Evolutionary conservation across 2,113 vertebrate species (phyloP).

Genomic region (Microcebus lehilahytsara): DNA sequence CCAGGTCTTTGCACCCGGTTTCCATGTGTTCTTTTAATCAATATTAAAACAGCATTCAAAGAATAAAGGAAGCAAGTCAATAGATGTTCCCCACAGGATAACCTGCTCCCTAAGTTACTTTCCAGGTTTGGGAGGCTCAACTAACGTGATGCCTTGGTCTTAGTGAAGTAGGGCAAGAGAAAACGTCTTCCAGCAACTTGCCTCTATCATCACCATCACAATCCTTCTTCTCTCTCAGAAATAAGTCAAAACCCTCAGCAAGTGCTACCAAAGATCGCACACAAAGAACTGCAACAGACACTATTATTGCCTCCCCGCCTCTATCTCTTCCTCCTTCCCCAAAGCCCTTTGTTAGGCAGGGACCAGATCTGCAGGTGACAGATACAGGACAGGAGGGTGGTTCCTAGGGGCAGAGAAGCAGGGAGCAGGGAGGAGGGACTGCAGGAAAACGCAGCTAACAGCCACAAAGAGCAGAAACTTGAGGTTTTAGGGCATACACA

Average conservation of each 20-base stretch:
- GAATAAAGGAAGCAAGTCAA: not conserved
- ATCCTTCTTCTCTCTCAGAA: no score
- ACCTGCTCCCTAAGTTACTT: not conserved
- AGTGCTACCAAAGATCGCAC: no score
- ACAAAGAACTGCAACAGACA: not conserved
- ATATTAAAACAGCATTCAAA: not conserved
- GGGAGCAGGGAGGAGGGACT: no score
- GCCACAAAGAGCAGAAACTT: no score
- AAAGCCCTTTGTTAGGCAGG: not conserved
- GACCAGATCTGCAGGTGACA: no score
- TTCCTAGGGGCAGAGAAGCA: no score
- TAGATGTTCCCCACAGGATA: not conserved
- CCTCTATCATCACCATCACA: no score
- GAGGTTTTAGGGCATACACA: no score
- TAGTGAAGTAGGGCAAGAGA: not conserved
- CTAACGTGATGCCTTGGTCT: not conserved
- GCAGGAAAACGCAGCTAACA: no score
- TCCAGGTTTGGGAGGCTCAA: not conserved
- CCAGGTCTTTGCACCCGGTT: not conserved
- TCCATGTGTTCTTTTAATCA: not conserved
- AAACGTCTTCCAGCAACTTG: not conserved
- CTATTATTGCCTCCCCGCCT: not conserved
- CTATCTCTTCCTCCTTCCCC: not conserved
- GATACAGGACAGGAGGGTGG: no score
- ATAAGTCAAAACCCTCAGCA: no score